Percentiles rank a stretch among this genome's conserved stretches.
Evolutionary conservation across 2,888 invertebrate genomes (phyloP).

Genomic region (Stenoptilia bipunctidactyla): DNA sequence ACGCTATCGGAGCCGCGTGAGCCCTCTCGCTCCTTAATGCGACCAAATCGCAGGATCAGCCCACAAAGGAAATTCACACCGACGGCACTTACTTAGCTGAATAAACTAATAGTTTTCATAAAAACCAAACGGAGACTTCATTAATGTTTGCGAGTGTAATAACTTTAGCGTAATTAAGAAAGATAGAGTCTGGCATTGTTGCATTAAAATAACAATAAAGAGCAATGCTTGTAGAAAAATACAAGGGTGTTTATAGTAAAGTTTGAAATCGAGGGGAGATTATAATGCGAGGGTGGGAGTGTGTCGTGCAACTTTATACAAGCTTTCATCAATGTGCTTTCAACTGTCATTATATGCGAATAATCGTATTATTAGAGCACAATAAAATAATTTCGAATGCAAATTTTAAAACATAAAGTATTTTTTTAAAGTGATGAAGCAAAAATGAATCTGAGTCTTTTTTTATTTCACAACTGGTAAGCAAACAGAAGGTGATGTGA

Average conservation of each 20-base stretch:
- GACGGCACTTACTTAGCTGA: not conserved
- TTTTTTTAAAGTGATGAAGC: no score
- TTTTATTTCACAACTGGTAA: no score
- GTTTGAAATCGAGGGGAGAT: slow-evolving; percentile 55
- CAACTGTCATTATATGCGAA: slow-evolving; percentile 43
- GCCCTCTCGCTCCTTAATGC: slow-evolving; percentile 24
- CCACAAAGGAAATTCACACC: slow-evolving; percentile 22
- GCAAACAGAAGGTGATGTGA: no score
- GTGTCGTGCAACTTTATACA: slow-evolving; percentile 30
- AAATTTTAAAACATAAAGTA: no score
- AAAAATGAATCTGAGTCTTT: no score
- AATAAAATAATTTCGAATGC: slow-evolving; percentile 18
- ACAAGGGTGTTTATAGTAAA: slow-evolving; percentile 48
- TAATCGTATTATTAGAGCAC: no score
- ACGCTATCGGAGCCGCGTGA: slow-evolving; percentile 45
- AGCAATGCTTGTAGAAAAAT: slow-evolving; percentile 16
- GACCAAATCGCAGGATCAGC: slow-evolving; percentile 39
- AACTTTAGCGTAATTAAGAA: slow-evolving; percentile 9
- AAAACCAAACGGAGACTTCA: slow-evolving; percentile 15
- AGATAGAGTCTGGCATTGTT: no score
- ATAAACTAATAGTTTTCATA: not conserved
- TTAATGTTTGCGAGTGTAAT: slow-evolving; percentile 36
- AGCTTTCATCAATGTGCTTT: slow-evolving; percentile 45
- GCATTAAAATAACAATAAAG: not conserved
- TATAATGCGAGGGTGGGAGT: slow-evolving; percentile 51